A percentile compares a stretch with the other conserved stretches of the same genome.
Evolutionary conservation across 2,888 invertebrate genomes (phyloP).

Genomic region (Baronia brevicornis): DNA sequence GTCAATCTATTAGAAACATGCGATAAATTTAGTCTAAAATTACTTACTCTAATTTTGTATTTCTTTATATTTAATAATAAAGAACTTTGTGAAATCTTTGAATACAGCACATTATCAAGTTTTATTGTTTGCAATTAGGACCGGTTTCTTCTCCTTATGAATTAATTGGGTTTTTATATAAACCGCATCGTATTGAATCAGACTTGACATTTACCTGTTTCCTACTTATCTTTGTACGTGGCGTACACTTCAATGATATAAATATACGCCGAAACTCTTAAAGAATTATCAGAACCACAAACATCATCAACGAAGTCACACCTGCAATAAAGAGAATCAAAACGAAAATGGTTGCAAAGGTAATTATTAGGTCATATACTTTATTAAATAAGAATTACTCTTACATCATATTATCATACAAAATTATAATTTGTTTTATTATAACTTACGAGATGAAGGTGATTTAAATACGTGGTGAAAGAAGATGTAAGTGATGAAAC

Average conservation of each 20-base stretch:
- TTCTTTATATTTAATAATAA: no score
- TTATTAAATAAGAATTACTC: background rate
- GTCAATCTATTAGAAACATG: no score
- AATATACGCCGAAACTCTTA: conserved; percentile 25
- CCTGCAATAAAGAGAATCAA: conserved; percentile 21
- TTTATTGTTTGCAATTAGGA: conserved; percentile 8
- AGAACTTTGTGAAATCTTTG: no score
- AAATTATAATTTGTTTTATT: background rate
- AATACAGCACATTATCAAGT: no score
- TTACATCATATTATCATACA: background rate
- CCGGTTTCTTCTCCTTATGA: conserved; percentile 9
- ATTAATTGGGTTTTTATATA: conserved; percentile 1
- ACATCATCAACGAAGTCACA: conserved; percentile 43
- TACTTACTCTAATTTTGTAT: no score
- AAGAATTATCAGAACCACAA: conserved; percentile 32
- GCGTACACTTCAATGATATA: conserved; percentile 31
- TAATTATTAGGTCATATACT: conserved; percentile 24
- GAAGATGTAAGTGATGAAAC: no score
- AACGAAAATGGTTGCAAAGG: conserved; percentile 58
- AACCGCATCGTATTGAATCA: conserved; percentile 2
- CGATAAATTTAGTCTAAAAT: no score
- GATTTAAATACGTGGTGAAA: no score
- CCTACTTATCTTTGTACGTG: conserved; percentile 7
- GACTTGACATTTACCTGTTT: conserved; percentile 13
- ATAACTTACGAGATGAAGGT: background rate